Evolutionary conservation across 2,888 invertebrate species (phyloP).

Genomic region (Tyria jacobaeae): DNA sequence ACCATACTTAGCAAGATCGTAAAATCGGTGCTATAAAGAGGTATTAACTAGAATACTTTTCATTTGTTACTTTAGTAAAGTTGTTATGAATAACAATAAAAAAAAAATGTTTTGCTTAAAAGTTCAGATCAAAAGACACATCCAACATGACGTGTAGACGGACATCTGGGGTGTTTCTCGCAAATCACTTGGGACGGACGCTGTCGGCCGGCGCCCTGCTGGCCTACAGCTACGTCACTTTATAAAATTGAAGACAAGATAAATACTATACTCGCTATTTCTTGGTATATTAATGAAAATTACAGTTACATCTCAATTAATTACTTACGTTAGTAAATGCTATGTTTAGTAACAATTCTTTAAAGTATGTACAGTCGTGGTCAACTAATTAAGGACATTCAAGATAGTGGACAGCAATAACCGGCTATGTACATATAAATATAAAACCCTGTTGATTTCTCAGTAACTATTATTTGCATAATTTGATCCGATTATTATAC

Average conservation of each 20-base stretch:
- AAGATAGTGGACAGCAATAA: too few relatives aligned
- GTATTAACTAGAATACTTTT: too few relatives aligned
- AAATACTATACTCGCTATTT: background rate
- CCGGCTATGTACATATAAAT: too few relatives aligned
- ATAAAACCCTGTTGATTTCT: too few relatives aligned
- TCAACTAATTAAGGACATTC: too few relatives aligned
- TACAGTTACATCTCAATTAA: background rate
- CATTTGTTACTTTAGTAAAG: background rate
- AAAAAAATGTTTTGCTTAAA: background rate
- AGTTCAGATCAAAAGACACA: background rate
- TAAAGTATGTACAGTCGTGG: too few relatives aligned
- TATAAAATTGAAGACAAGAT: constrained; percentile 11
- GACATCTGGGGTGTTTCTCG: constrained; percentile 5
- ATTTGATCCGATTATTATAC: too few relatives aligned
- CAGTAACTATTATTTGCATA: too few relatives aligned
- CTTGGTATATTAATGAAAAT: background rate
- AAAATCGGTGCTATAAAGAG: too few relatives aligned
- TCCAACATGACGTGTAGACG: background rate
- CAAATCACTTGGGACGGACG: constrained; percentile 13
- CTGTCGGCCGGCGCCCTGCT: background rate
- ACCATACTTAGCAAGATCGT: too few relatives aligned
- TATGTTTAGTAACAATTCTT: too few relatives aligned
- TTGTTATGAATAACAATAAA: background rate
- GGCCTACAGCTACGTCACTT: constrained; percentile 13
- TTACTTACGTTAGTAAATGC: background rate